phyloP scores from a whole-genome alignment of 2,888 invertebrate species.

The Tetramorium bicarinatum region DNA sequence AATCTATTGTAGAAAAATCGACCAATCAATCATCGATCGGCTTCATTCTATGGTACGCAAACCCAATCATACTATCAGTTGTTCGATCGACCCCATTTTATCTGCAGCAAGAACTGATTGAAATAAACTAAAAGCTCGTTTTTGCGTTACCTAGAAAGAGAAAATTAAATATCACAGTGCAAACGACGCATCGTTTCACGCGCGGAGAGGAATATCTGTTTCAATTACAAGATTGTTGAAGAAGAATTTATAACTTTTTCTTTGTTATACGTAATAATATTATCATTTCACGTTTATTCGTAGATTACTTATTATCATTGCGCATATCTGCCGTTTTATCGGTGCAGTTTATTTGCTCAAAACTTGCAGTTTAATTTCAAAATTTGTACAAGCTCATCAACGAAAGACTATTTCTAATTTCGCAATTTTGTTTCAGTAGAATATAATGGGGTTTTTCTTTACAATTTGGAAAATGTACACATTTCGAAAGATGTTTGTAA shows the following conservation, averaged over 20 bases:
- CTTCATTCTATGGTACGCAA: conserved; percentile 40
- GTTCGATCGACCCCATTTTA: conserved; percentile 43
- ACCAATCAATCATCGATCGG: conserved; percentile 43
- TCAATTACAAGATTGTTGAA: conserved; percentile 21
- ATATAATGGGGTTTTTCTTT: not conserved
- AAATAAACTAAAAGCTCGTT: conserved; percentile 50
- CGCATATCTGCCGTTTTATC: not conserved
- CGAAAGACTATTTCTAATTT: conserved; percentile 5
- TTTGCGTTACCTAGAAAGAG: conserved; percentile 16
- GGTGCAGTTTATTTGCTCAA: not conserved
- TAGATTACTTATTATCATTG: not conserved
- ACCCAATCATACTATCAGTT: conserved; percentile 47
- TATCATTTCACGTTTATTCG: conserved; percentile 2
- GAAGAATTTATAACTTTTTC: not conserved
- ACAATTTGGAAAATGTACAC: not conserved
- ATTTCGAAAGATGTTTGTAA: not conserved
- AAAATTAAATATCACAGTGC: conserved; percentile 56
- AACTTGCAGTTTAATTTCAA: not conserved
- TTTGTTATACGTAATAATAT: not conserved
- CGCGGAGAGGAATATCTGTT: not conserved
- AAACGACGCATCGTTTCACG: not conserved
- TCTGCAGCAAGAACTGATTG: conserved; percentile 38
- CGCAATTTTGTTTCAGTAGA: not conserved
- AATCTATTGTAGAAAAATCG: conserved; percentile 43
- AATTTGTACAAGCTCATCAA: not conserved